Evolutionary conservation across 1,140 invertebrate genomes (phyloP), one percentile per base, ranked within the genome.

Genomic region (Oryzaephilus surinamensis): DNA sequence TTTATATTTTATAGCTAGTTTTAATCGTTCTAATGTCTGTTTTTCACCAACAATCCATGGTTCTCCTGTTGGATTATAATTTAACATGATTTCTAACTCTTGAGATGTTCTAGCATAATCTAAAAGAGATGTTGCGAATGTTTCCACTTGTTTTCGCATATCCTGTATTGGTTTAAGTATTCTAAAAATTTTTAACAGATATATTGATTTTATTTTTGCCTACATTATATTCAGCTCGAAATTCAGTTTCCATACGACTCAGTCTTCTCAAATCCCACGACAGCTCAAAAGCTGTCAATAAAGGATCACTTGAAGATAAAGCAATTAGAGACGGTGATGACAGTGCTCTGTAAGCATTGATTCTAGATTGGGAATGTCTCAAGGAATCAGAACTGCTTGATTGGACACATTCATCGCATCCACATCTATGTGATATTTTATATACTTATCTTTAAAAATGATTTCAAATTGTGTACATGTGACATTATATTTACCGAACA

Each of bases 311-410:
- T 0, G 84, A 87, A 30, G 85, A 89, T 3, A 93, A 60, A 1
- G 84, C 83, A 44, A 94, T 91, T 27, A 91, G 71, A 19, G 87
- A 90, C 1, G 93, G 91, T 58, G 85, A 91, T 1, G 91, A 82
- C 12, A 97, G 62, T 0, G 92, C 93, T 45, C 79, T 74, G 63
- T 95, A 97, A 39, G 91, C 87, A 55, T 95, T 94, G 8, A 97
- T 82, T 24, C 92, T 73, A 0, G 87, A 87, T 19, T 87, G 70
- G 0, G 91, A 96, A 51, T 92, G 80, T 11, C 87, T 72, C 13
- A 96, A 66, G 10, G 84, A 87, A 57, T 82, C 79, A 36, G 82
- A 79, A 24, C 73, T 69, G 1, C 77, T 77, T 4, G 76, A 64
- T 16, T 69, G 66, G 7, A 88, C 70, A 54, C 87, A 91, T 37